These are phyloP conservation scores for Heliconius ismenius DNA, from an alignment of 2,888 invertebrate species.

Conservation along the genomic window DNA sequence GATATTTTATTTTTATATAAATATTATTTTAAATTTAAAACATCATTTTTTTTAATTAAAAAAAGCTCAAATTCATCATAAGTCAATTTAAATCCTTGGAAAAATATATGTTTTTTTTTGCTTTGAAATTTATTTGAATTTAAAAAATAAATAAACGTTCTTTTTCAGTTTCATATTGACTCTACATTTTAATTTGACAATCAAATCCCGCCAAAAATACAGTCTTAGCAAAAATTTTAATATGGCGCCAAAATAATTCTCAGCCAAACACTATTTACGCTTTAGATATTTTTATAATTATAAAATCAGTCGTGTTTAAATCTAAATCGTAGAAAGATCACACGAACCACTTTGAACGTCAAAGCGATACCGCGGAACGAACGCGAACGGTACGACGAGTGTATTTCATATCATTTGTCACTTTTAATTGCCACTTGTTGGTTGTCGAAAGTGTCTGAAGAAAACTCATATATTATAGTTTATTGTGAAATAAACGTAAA, in stretches of 20 bases:
- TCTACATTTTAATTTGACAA: background rate
- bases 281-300: constrained; percentile 33
- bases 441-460: constrained; percentile 70
- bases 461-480: constrained; percentile 73
- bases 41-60: too few relatives aligned
- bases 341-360: constrained; percentile 61
- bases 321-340: constrained; percentile 66
- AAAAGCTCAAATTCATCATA: too few relatives aligned
- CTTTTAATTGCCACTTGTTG: constrained; percentile 80
- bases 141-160: too few relatives aligned
- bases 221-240: background rate
- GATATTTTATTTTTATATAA: background rate
- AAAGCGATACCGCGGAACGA: constrained; percentile 56
- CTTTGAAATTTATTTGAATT: too few relatives aligned
- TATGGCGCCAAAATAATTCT: constrained; percentile 21
- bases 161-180: background rate
- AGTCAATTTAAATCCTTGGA: too few relatives aligned
- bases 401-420: constrained; percentile 78
- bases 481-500: constrained; percentile 71
- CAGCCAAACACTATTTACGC: constrained; percentile 5
- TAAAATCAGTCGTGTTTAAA: constrained; percentile 41
- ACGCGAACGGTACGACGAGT: constrained; percentile 53
- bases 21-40: background rate
- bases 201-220: background rate
- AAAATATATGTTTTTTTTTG: too few relatives aligned